Percentiles rank a stretch among this genome's conserved stretches.
Evolutionary conservation across 2,797 vertebrate species (phyloP).

Genomic region (Cyprinodon diabolis): DNA sequence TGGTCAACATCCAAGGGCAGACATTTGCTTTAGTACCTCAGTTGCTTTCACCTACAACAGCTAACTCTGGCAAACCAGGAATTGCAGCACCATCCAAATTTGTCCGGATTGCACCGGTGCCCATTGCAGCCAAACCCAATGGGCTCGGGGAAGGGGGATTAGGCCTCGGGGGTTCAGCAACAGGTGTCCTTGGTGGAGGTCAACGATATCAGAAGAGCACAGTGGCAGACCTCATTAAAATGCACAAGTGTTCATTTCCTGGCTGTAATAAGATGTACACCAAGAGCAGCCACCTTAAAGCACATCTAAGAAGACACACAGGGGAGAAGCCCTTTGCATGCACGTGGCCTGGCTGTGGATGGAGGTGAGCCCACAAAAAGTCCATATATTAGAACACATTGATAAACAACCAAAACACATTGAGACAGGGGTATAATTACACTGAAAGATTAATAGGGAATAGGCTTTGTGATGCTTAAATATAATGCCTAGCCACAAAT

Average conservation of each 20-base stretch:
- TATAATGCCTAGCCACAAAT: not conserved
- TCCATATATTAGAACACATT: not conserved
- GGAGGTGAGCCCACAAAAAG: conserved; percentile 88
- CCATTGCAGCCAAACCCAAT: conserved; percentile 94
- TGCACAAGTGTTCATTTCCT: conserved; percentile 98
- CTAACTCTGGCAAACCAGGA: conserved; percentile 66
- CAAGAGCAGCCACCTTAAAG: conserved; percentile 99
- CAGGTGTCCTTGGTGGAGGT: conserved; percentile 85
- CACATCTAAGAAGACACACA: conserved; percentile 95
- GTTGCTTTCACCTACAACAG: conserved; percentile 82
- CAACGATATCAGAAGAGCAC: conserved; percentile 95
- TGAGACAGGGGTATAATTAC: not conserved
- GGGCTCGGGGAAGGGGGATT: conserved; percentile 82
- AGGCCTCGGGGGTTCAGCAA: conserved; percentile 70
- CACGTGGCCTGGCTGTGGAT: conserved; percentile 97
- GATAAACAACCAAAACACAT: not conserved
- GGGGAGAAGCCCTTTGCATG: conserved; percentile 99
- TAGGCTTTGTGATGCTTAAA: not conserved
- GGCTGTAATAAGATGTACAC: conserved; percentile 99
- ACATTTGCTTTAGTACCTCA: conserved; percentile 97
- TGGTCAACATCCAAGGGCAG: conserved; percentile 98
- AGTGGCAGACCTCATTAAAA: conserved; percentile 96
- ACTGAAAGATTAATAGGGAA: not conserved
- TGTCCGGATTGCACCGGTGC: conserved; percentile 95
- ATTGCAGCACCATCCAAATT: conserved; percentile 88